These are phyloP conservation scores for Dysmachus trigonus DNA, from an alignment of 2,888 invertebrate species.

Conservation along the genomic window DNA sequence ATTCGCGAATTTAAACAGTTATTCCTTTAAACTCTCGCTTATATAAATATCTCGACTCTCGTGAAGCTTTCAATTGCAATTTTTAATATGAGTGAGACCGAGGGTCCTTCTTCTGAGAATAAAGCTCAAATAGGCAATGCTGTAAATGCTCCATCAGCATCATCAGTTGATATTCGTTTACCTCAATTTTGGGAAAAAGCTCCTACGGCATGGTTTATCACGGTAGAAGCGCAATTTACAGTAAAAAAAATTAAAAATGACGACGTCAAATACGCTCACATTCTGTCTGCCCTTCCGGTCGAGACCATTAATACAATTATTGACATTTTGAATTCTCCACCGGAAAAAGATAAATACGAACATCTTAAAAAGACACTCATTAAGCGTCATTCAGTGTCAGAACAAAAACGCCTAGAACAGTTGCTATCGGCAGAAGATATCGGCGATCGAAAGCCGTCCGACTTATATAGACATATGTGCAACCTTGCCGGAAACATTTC, in stretches of 20 bases:
- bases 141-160: too few relatives aligned
- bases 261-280: not conserved
- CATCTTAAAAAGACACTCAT: not conserved
- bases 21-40: too few relatives aligned
- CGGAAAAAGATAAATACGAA: not conserved
- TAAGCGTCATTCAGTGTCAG: not conserved
- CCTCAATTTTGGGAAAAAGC: not conserved
- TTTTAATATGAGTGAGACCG: too few relatives aligned
- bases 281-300: not conserved
- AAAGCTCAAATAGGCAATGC: too few relatives aligned
- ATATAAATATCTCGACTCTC: too few relatives aligned
- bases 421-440: not conserved
- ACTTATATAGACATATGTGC: not conserved
- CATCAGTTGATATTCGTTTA: not conserved
- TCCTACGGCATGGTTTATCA: not conserved
- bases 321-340: not conserved
- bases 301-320: not conserved
- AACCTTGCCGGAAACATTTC: not conserved
- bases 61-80: too few relatives aligned
- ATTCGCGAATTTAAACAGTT: too few relatives aligned
- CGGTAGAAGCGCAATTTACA: not conserved
- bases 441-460: not conserved
- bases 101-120: too few relatives aligned
- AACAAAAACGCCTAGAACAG: not conserved
- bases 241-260: not conserved